These are phyloP conservation scores for Entomobrya multifasciata DNA, from an alignment of 2,888 invertebrate genomes.

Conservation along the genomic window DNA sequence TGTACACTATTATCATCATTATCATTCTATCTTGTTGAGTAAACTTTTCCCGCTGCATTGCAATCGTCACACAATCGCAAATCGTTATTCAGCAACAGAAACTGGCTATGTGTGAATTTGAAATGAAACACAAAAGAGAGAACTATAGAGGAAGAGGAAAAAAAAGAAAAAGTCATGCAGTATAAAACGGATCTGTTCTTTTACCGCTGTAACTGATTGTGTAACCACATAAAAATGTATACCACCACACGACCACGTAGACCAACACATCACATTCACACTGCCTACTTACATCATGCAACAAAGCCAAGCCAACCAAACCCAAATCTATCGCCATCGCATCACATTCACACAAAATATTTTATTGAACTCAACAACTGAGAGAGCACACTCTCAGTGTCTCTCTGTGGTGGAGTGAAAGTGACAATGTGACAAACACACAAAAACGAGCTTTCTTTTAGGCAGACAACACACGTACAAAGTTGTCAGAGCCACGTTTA, in stretches of 20 bases:
- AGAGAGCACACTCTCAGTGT: not conserved
- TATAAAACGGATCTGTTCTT: not conserved
- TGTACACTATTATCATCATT: not conserved
- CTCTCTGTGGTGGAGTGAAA: slow-evolving; percentile 30
- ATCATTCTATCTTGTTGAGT: not conserved
- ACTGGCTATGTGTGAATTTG: not conserved
- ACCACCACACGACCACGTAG: too few species aligned
- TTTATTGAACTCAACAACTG: slow-evolving; percentile 11
- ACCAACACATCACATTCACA: too few species aligned
- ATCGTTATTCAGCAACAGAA: not conserved
- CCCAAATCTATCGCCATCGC: not conserved
- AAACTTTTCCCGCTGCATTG: not conserved
- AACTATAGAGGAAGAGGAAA: not conserved
- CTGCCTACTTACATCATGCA: not conserved
- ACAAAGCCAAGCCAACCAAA: too few species aligned
- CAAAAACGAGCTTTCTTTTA: slow-evolving; percentile 16
- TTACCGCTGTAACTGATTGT: not conserved
- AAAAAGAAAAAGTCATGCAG: not conserved
- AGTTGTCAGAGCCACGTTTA: too few species aligned
- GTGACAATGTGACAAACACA: slow-evolving; percentile 48
- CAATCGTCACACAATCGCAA: not conserved
- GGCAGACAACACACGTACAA: not conserved
- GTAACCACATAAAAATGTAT: slow-evolving; percentile 11
- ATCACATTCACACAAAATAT: too few species aligned
- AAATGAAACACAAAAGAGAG: not conserved